A percentile compares a stretch with the other conserved stretches of the same genome.
phyloP scores from a whole-genome alignment of 2,888 invertebrate genomes.

The Epinotia bilunana region DNA sequence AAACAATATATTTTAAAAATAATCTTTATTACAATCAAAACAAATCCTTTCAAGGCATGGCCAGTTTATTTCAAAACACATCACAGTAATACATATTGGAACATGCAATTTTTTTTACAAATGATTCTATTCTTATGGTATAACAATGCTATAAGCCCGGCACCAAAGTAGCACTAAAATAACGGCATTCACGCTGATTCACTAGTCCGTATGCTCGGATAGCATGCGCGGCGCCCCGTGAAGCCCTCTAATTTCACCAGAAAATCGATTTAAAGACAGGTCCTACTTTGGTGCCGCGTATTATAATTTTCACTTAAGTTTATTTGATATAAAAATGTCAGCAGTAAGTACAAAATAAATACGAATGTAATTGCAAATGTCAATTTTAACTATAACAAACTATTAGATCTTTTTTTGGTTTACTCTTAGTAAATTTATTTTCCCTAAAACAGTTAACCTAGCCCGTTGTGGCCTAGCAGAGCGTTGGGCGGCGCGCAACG shows the following conservation, averaged over 20 bases:
- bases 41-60: slow-evolving; percentile 11
- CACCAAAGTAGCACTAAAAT: neutral
- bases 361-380: slow-evolving; percentile 1
- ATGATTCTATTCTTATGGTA: slow-evolving; percentile 8
- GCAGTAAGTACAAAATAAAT: slow-evolving; percentile 11
- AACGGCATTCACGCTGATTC: too few species aligned
- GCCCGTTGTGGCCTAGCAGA: neutral
- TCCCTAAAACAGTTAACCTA: neutral
- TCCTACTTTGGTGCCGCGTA: neutral
- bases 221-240: too few species aligned
- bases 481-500: too few species aligned
- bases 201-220: too few species aligned
- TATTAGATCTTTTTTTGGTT: slow-evolving; percentile 9
- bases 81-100: slow-evolving; percentile 1
- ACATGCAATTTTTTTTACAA: slow-evolving; percentile 20
- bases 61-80: slow-evolving; percentile 3
- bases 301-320: neutral
- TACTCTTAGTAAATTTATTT: neutral
- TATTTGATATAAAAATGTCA: neutral
- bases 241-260: too few species aligned
- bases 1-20: slow-evolving; percentile 29
- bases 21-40: slow-evolving; percentile 39
- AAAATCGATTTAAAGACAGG: too few species aligned
- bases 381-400: neutral
- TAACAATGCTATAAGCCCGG: slow-evolving; percentile 1